Evolutionary conservation across 1,140 invertebrate genomes (phyloP), one percentile per base, ranked within the genome.

Genomic region (Saccostrea cuccullata): DNA sequence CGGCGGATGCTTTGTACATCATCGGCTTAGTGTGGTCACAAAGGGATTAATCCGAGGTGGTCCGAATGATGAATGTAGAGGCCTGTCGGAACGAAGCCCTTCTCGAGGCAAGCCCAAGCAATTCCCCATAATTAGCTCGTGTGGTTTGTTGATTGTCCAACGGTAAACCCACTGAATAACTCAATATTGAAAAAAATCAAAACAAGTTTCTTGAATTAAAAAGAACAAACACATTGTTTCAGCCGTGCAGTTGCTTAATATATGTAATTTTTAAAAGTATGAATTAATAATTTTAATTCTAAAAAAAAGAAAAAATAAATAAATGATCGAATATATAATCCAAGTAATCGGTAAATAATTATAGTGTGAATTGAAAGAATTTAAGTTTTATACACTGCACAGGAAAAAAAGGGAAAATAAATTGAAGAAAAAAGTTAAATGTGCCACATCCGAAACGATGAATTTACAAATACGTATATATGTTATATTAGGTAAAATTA

Each of bases 21-120:
- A 23, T 15, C 70, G 30, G 70, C 70, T 77, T 77, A 77, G 23
- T 15, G 70, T 13, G 70, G 70, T 4, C 70, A 77, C 70, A 77
- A 36, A 77, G 70, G 26, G 70, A 77, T 77, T 77, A 77, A 13
- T 77, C 70, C 70, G 70, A 77, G 70, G 70, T 77, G 70, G 70
- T 77, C 70, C 70, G 70, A 77, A 77, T 3, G 23, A 26, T 77
- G 26, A 77, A 77, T 77, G 23, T 15, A 23, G 70, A 77, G 70
- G 26, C 70, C 26, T 77, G 70, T 77, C 70, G 70, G 70, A 77
- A 77, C 70, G 70, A 77, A 77, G 26, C 70, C 70, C 12, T 77
- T 77, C 70, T 15, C 30, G 70, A 26, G 70, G 15, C 70, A 36
- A 77, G 70, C 70, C 70, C 70, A 77, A 77, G 70, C 70, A 77